Conservation (phyloP, 2,888 invertebrate species). For the Seira musarum region DNA sequence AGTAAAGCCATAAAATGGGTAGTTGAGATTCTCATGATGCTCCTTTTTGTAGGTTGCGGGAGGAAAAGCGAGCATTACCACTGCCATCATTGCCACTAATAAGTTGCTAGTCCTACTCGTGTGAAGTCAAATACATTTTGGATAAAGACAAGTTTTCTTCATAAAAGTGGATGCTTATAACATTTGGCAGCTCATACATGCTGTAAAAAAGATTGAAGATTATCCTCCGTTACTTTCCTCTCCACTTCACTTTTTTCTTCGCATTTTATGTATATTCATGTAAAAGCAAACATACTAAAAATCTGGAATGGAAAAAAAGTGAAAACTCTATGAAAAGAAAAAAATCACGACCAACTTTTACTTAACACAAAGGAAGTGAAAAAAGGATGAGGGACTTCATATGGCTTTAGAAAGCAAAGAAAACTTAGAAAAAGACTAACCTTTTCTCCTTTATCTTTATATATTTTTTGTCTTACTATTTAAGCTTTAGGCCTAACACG, state of each 20-base stretch:
- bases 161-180: conserved; percentile 18
- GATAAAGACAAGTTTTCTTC: conserved; percentile 1
- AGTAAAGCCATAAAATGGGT: conserved; percentile 30
- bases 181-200: conserved; percentile 27
- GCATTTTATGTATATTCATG: neutral
- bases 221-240: conserved; percentile 13
- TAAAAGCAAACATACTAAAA: conserved; percentile 33
- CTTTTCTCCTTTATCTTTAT: neutral
- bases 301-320: neutral
- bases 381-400: neutral
- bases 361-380: neutral
- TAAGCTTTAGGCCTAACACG: neutral
- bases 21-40: conserved; percentile 29
- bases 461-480: neutral
- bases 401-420: too few species aligned
- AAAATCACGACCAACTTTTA: too few species aligned
- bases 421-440: neutral
- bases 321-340: neutral
- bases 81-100: conserved; percentile 33
- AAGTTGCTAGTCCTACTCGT: conserved; percentile 4
- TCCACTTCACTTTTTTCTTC: too few species aligned
- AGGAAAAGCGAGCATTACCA: neutral
- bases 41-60: neutral
- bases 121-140: neutral
- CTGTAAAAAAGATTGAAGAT: conserved; percentile 20